A percentile compares a stretch with the other conserved stretches of the same genome.
phyloP scores from a whole-genome alignment of 2,113 vertebrate species.

The Scartelaos histophorus region DNA sequence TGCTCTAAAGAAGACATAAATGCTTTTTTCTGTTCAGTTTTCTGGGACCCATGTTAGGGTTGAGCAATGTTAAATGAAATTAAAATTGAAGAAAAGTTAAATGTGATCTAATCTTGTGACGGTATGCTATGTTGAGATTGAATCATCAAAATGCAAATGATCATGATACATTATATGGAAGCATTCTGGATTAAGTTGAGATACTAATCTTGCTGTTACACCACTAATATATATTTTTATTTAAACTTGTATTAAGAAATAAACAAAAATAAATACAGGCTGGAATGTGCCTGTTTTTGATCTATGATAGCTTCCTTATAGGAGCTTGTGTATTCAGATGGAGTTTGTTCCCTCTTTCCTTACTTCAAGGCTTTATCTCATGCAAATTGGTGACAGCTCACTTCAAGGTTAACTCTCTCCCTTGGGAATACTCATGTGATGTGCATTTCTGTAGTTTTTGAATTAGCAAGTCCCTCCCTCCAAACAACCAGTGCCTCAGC shows the following conservation, averaged over 20 bases:
- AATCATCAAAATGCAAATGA: too few species aligned
- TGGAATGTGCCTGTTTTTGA: slow-evolving; percentile 44
- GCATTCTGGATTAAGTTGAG: not conserved
- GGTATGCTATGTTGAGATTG: too few species aligned
- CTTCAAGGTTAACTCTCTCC: slow-evolving; percentile 60
- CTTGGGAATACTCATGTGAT: not conserved
- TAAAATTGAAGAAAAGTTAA: too few species aligned
- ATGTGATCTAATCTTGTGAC: too few species aligned
- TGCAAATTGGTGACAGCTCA: slow-evolving; percentile 47
- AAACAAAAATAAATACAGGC: slow-evolving; percentile 20
- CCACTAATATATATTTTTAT: not conserved
- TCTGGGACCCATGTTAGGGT: too few species aligned
- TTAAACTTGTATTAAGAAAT: not conserved
- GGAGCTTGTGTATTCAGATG: slow-evolving; percentile 46
- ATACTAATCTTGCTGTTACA: not conserved
- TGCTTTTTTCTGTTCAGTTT: too few species aligned
- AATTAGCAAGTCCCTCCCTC: slow-evolving; percentile 26
- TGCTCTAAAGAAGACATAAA: too few species aligned
- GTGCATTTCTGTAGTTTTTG: slow-evolving; percentile 22
- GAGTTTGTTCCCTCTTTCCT: slow-evolving; percentile 48
- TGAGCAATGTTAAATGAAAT: too few species aligned
- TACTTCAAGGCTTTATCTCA: slow-evolving; percentile 40
- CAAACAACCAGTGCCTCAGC: slow-evolving; percentile 6
- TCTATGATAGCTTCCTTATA: slow-evolving; percentile 47
- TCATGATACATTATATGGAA: too few species aligned